A percentile compares a stretch with the other conserved stretches of the same genome.
Conservation (phyloP, 1,140 invertebrate species). For the Lamellibrachia luymesi region DNA sequence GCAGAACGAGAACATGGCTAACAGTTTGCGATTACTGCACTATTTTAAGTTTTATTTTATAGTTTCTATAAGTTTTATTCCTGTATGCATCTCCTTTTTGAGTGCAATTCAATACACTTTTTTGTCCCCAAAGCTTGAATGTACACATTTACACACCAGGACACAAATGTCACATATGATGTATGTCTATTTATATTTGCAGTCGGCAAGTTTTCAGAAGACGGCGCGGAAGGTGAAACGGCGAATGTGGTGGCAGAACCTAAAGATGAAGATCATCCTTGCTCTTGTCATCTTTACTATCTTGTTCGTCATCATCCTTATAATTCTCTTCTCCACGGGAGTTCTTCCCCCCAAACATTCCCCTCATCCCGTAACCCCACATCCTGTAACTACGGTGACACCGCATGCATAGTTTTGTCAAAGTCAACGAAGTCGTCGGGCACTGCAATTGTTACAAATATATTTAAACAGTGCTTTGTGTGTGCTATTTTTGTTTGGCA, state of each 20-base stretch:
- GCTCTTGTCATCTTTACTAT: conserved; percentile 39
- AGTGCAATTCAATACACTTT: too few species aligned
- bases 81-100: too few species aligned
- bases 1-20: too few species aligned
- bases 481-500: not conserved
- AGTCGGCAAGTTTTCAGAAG: conserved; percentile 52
- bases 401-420: not conserved
- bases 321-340: conserved; percentile 46
- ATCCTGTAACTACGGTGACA: not conserved
- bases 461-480: not conserved
- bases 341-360: conserved; percentile 32
- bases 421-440: not conserved
- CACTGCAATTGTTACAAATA: not conserved
- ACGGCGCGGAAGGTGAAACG: conserved; percentile 46
- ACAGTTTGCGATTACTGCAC: too few species aligned
- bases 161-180: too few species aligned
- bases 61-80: too few species aligned
- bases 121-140: not conserved
- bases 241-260: conserved; percentile 56
- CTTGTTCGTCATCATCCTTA: conserved; percentile 46
- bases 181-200: conserved; percentile 24
- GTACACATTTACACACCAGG: not conserved
- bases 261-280: conserved; percentile 53
- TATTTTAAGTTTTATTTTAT: too few species aligned
- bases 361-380: not conserved